A percentile compares a stretch with the other conserved stretches of the same genome.
These are phyloP conservation scores for Scatophagus argus DNA, from an alignment of 2,113 vertebrate species.

Conservation along the genomic window DNA sequence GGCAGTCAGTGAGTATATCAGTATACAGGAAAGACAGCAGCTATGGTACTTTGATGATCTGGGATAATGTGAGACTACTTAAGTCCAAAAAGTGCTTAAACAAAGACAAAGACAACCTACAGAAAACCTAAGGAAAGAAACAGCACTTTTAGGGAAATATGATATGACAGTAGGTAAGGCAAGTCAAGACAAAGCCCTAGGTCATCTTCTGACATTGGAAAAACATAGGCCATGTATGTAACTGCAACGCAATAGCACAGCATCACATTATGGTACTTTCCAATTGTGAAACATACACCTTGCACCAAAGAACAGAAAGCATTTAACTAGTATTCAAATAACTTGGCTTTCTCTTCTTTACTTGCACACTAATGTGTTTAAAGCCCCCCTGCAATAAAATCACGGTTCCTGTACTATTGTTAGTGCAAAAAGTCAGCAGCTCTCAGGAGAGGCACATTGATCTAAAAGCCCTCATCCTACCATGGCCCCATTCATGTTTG, in stretches of 20 bases:
- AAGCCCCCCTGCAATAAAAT: conserved; percentile 81
- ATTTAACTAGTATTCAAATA: conserved; percentile 30
- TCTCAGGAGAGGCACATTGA: conserved; percentile 85
- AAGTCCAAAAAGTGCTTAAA: background rate
- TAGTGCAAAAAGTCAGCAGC: conserved; percentile 85
- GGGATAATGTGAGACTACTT: background rate
- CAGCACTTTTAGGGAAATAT: background rate
- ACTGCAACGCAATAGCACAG: background rate
- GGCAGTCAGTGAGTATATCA: background rate
- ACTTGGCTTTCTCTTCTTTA: conserved; percentile 29
- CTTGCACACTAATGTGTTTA: conserved; percentile 41
- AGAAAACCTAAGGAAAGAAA: background rate
- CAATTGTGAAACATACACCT: conserved; percentile 8
- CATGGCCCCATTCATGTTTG: conserved; percentile 73
- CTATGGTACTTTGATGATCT: background rate
- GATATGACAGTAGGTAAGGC: background rate
- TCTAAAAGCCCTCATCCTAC: conserved; percentile 87
- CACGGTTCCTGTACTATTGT: conserved; percentile 75
- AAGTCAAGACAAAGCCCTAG: background rate
- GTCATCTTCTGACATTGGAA: background rate
- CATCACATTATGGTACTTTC: conserved; percentile 5
- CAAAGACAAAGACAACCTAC: background rate
- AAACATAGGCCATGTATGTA: background rate
- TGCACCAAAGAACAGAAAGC: conserved; percentile 21
- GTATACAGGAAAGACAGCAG: background rate